These are phyloP conservation scores for Drosophila burlai DNA, from an alignment of 1,140 invertebrate genomes.

Conservation along the genomic window DNA sequence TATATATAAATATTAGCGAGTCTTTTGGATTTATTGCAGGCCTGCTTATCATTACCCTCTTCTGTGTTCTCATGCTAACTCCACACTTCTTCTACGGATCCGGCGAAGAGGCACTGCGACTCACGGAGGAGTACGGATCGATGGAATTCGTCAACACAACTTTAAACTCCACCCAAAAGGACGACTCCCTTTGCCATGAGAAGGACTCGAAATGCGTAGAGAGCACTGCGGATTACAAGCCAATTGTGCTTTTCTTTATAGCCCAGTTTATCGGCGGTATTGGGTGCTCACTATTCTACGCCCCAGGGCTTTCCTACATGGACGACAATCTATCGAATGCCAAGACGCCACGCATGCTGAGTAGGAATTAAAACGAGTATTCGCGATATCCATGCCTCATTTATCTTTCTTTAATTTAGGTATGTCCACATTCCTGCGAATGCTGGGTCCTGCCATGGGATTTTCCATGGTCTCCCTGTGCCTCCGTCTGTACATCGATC, in stretches of 20 bases:
- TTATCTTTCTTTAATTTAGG: constrained; percentile 72
- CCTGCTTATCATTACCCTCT: constrained; percentile 77
- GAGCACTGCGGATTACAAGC: constrained; percentile 86
- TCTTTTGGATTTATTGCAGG: constrained; percentile 81
- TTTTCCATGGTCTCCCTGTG: constrained; percentile 89
- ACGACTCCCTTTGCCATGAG: constrained; percentile 44
- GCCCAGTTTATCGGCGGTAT: constrained; percentile 89
- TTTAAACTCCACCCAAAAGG: constrained; percentile 49
- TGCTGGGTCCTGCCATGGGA: constrained; percentile 90
- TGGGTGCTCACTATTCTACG: constrained; percentile 88
- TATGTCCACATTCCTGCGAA: constrained; percentile 89
- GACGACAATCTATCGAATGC: constrained; percentile 89
- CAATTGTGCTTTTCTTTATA: constrained; percentile 87
- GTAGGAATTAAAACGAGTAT: constrained; percentile 66
- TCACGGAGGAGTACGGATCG: constrained; percentile 88
- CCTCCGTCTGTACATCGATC: constrained; percentile 89
- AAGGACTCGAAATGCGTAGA: constrained; percentile 21
- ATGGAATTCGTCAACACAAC: constrained; percentile 42
- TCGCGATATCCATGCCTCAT: constrained; percentile 18
- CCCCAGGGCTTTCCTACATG: constrained; percentile 89
- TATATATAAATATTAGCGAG: constrained; percentile 51
- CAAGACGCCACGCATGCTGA: constrained; percentile 88
- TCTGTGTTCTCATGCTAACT: constrained; percentile 89
- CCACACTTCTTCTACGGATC: constrained; percentile 91
- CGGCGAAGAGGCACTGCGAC: constrained; percentile 88